phyloP scores from a whole-genome alignment of 2,113 vertebrate species.

The Percopsis transmontana region DNA sequence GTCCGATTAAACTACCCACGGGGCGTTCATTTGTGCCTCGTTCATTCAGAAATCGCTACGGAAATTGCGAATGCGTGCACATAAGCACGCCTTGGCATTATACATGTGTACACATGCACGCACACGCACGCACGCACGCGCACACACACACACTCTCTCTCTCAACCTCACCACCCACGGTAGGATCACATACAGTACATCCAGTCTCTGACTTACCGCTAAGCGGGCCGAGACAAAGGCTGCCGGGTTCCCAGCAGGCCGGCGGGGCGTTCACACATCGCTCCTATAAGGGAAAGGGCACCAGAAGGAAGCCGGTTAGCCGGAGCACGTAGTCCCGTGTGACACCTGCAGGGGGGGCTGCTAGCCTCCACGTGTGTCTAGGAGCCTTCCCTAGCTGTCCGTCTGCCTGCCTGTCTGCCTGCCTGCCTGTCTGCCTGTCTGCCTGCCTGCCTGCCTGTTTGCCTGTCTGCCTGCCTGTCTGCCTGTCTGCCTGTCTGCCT shows the following conservation, averaged over 20 bases:
- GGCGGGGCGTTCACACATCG: conserved; percentile 50
- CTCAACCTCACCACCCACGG: neutral
- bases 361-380: conserved; percentile 54
- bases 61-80: neutral
- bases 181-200: conserved; percentile 6
- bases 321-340: no score
- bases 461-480: conserved; percentile 8
- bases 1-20: no score
- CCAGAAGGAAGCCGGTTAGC: conserved; percentile 44
- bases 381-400: conserved; percentile 52
- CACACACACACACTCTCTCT: conserved; percentile 4
- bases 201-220: conserved; percentile 57
- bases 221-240: conserved; percentile 30
- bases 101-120: conserved; percentile 9
- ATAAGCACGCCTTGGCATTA: neutral
- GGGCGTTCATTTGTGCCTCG: no score
- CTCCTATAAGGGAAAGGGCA: conserved; percentile 70
- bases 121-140: conserved; percentile 40
- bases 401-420: conserved; percentile 26
- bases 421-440: conserved; percentile 30
- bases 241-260: no score
- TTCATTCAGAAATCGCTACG: no score
- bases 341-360: no score
- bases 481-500: conserved; percentile 43
- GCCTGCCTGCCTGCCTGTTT: conserved; percentile 65